Percentiles rank a stretch among this genome's conserved stretches.
phyloP scores from a whole-genome alignment of 2,113 vertebrate genomes.

The Saccopteryx leptura region DNA sequence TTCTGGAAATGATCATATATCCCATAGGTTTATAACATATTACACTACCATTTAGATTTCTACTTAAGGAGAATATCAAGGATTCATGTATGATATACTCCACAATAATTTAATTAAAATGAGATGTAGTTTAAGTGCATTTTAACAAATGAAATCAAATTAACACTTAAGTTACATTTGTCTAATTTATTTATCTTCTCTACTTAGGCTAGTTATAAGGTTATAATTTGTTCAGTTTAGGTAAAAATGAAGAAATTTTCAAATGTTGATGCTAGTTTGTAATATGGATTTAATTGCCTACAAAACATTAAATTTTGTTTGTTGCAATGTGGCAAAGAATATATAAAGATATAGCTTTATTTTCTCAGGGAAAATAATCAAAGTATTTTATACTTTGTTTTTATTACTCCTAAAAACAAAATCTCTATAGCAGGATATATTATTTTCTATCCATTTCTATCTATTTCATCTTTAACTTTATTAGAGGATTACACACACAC shows the following conservation, averaged over 20 bases:
- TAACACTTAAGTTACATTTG: slow-evolving; percentile 47
- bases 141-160: slow-evolving; percentile 42
- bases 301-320: slow-evolving; percentile 79
- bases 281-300: slow-evolving; percentile 46
- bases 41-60: not conserved
- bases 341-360: slow-evolving; percentile 46
- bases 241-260: slow-evolving; percentile 65
- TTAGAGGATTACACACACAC: not conserved
- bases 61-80: not conserved
- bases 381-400: slow-evolving; percentile 58
- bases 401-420: slow-evolving; percentile 63
- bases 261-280: slow-evolving; percentile 67
- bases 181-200: slow-evolving; percentile 36
- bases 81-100: not conserved
- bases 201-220: slow-evolving; percentile 34
- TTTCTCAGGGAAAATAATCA: slow-evolving; percentile 72
- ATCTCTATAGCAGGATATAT: not conserved
- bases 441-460: slow-evolving; percentile 7
- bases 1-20: slow-evolving; percentile 18
- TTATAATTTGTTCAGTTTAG: slow-evolving; percentile 76
- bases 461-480: slow-evolving; percentile 10
- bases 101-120: not conserved
- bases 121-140: not conserved
- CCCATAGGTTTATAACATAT: not conserved
- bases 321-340: slow-evolving; percentile 53